phyloP scores from a whole-genome alignment of 1,140 invertebrate species.

The Leptinotarsa defecta region DNA sequence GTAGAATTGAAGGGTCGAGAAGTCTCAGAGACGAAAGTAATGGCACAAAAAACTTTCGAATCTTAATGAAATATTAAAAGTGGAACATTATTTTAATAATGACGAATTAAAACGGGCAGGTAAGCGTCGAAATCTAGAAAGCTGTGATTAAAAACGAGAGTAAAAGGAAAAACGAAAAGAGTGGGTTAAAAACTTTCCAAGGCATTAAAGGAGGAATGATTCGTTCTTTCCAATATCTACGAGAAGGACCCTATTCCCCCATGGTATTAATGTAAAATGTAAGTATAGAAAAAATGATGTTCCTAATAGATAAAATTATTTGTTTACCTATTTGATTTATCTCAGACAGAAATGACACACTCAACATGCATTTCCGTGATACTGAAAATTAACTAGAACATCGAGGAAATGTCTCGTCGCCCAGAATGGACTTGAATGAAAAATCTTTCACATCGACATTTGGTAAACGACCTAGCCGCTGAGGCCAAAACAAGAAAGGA shows the following conservation, averaged over 20 bases:
- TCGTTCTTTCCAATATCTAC: slow-evolving; percentile 15
- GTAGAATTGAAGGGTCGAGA: slow-evolving; percentile 25
- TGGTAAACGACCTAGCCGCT: no score
- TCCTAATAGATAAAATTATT: no score
- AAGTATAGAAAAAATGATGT: no score
- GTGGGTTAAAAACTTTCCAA: slow-evolving; percentile 42
- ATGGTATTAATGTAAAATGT: no score
- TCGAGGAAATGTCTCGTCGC: no score
- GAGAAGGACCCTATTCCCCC: neutral
- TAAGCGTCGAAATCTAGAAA: slow-evolving; percentile 44
- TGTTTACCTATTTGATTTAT: no score
- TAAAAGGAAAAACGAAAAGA: slow-evolving; percentile 34
- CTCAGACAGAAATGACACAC: no score
- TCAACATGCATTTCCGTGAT: no score
- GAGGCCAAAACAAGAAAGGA: no score
- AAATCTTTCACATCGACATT: no score
- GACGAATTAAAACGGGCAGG: slow-evolving; percentile 54
- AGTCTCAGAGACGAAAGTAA: slow-evolving; percentile 27
- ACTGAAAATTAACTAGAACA: no score
- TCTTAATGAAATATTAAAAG: slow-evolving; percentile 56
- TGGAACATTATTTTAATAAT: slow-evolving; percentile 56
- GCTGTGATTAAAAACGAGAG: slow-evolving; percentile 42
- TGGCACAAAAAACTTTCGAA: slow-evolving; percentile 35
- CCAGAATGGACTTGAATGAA: no score
- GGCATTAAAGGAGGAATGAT: slow-evolving; percentile 39